These are phyloP conservation scores for Apotomis betuletana DNA, from an alignment of 2,888 invertebrate species.

Conservation along the genomic window DNA sequence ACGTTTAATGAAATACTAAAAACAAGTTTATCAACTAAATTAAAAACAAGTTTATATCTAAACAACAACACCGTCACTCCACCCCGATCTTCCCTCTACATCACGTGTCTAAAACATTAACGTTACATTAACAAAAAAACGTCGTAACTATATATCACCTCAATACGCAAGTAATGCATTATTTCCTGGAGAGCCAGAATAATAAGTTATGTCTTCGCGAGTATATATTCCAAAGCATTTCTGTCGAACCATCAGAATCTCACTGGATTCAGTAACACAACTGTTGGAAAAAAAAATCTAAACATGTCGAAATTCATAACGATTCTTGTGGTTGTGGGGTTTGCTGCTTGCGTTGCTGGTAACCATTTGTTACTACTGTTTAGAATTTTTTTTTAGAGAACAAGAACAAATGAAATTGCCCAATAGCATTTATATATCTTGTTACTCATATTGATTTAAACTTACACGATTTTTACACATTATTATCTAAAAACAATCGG, in stretches of 20 bases:
- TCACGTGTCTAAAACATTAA: not conserved
- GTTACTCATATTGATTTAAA: too few relatives aligned
- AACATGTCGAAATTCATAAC: slow-evolving; percentile 30
- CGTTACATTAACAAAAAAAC: not conserved
- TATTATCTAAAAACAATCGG: too few relatives aligned
- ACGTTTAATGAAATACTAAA: too few relatives aligned
- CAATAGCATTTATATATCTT: too few relatives aligned
- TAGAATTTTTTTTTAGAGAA: not conserved
- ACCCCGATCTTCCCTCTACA: not conserved
- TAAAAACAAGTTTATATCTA: not conserved
- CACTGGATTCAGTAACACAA: slow-evolving; percentile 5
- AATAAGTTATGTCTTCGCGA: not conserved
- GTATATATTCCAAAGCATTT: slow-evolving; percentile 23
- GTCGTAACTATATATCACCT: not conserved
- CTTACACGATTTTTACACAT: too few relatives aligned
- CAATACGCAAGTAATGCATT: not conserved
- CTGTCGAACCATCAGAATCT: slow-evolving; percentile 10
- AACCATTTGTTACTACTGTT: not conserved
- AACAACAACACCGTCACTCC: not conserved
- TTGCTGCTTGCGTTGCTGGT: slow-evolving; percentile 26
- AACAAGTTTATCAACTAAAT: too few relatives aligned
- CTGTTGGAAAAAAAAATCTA: not conserved
- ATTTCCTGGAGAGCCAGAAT: not conserved
- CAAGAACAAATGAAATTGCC: too few relatives aligned
- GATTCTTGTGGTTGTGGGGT: slow-evolving; percentile 15